A percentile compares a stretch with the other conserved stretches of the same genome.
phyloP scores from a whole-genome alignment of 1,140 invertebrate genomes.

The Trichonephila inaurata region DNA sequence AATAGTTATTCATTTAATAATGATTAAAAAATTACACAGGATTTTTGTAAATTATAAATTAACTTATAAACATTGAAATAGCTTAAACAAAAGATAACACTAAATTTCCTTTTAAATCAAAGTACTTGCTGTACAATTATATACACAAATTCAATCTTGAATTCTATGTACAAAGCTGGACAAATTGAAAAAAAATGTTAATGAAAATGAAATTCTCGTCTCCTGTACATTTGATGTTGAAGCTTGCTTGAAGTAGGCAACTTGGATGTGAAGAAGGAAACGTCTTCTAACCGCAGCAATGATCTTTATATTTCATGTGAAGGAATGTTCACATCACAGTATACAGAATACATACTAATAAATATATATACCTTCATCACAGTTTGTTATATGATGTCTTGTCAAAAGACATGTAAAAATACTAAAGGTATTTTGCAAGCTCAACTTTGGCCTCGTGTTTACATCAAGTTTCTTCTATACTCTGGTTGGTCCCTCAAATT shows the following conservation, averaged over 20 bases:
- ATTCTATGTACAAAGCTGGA: conserved; percentile 12
- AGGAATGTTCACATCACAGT: conserved; percentile 41
- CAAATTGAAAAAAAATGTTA: background rate
- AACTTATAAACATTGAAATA: too few species aligned
- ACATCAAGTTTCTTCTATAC: background rate
- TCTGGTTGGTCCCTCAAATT: background rate
- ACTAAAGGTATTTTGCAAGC: background rate
- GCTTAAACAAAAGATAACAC: too few species aligned
- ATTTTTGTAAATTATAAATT: too few species aligned
- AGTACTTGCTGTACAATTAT: background rate
- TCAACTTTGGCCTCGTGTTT: background rate
- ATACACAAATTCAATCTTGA: background rate
- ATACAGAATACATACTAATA: background rate
- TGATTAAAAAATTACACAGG: too few species aligned
- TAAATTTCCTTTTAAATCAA: too few species aligned
- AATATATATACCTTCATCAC: conserved; percentile 36
- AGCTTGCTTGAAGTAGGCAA: background rate
- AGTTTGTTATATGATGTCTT: background rate
- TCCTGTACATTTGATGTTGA: background rate
- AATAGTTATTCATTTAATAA: too few species aligned
- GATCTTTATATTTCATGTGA: background rate
- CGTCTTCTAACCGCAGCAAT: background rate
- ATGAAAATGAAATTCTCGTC: background rate
- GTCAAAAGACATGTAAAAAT: background rate
- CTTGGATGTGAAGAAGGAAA: background rate